A percentile compares a stretch with the other conserved stretches of the same genome.
Evolutionary conservation across 2,113 vertebrate species (phyloP).

Genomic region (Potamarius usumacintae): DNA sequence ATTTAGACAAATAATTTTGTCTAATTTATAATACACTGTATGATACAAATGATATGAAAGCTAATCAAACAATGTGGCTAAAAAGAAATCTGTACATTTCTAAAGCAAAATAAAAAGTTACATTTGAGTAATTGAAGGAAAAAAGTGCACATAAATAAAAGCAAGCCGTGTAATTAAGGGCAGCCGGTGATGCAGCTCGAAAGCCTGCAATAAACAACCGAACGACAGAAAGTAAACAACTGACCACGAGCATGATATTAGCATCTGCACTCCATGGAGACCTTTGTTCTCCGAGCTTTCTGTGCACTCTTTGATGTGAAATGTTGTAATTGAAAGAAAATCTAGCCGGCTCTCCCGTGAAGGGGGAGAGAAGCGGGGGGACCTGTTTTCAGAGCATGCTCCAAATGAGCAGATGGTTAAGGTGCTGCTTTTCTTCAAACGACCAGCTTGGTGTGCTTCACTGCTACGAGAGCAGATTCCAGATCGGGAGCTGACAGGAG

Average conservation of each 20-base stretch:
- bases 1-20: neutral
- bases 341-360: conserved; percentile 15
- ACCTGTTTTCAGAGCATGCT: conserved; percentile 23
- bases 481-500: conserved; percentile 26
- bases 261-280: conserved; percentile 33
- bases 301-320: conserved; percentile 45
- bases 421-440: conserved; percentile 42
- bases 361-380: too few species aligned
- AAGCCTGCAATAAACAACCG: neutral
- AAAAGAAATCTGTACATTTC: neutral
- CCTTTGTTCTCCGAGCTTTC: conserved; percentile 40
- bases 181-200: neutral
- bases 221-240: conserved; percentile 35
- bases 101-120: neutral
- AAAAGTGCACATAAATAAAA: neutral
- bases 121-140: neutral
- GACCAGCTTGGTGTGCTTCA: conserved; percentile 22
- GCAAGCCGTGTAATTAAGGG: neutral
- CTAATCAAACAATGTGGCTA: neutral
- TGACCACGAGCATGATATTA: conserved; percentile 36
- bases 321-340: conserved; percentile 45
- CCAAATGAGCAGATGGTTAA: conserved; percentile 46
- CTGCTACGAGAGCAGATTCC: conserved; percentile 24
- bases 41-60: neutral
- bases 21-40: neutral